phyloP scores from a whole-genome alignment of 2,797 vertebrate species.

The Amblyraja radiata region DNA sequence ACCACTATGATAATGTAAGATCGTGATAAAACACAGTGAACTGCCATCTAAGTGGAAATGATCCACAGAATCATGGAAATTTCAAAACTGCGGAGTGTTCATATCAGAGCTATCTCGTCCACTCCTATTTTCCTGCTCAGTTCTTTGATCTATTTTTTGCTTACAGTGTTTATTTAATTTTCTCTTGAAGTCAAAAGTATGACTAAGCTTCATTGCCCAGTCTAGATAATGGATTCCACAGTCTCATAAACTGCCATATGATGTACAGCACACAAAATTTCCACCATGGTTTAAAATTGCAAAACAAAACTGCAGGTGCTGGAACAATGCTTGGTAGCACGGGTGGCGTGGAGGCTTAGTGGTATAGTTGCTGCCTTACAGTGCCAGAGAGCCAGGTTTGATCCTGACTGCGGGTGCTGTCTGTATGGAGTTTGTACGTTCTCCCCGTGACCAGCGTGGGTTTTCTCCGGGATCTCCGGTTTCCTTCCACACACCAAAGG shows the following conservation, averaged over 20 bases:
- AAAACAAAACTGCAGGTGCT: no score
- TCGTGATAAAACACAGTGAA: neutral
- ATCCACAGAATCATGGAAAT: constrained; percentile 16
- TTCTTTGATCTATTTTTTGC: neutral
- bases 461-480: no score
- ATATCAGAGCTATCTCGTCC: neutral
- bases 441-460: no score
- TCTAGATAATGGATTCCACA: neutral
- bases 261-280: neutral
- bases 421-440: no score
- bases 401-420: no score
- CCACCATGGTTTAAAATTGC: no score
- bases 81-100: neutral
- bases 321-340: no score
- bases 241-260: neutral
- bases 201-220: neutral
- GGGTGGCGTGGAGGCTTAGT: no score
- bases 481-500: no score
- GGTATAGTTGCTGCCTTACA: no score
- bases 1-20: neutral
- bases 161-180: neutral
- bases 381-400: no score
- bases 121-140: neutral
- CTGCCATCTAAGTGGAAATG: neutral
- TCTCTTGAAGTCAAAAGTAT: neutral